Base-by-base conservation (phyloP, 1,140 invertebrate species). In the Heliconius eleuchia region DNA sequence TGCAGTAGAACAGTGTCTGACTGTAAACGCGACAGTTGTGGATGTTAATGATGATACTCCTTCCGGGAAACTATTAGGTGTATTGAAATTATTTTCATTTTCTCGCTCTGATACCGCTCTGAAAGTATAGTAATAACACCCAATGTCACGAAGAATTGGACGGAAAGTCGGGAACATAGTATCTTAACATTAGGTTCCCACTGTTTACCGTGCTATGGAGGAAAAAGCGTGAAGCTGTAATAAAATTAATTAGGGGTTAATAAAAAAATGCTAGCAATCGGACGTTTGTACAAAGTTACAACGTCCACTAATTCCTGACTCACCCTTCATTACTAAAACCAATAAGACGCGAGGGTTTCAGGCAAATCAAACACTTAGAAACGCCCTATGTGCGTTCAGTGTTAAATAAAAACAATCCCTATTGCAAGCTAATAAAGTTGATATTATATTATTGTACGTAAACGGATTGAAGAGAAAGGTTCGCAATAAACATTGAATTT, bases 331-430 rank as follows among this genome's bases (percentile, higher is more conserved):
- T 79, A 86, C 79, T 86, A 91, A 94, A 94, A 91, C 92, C 92
- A 94, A 94, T 94, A 91, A 93, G 91, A 90, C 83, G 89, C 89
- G 88, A 91, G 91, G 88, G 88, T 91, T 90, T 87, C 57, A 83
- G 84, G 80, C 82, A 78, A 79, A 80, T 77, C 46, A 73, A 76
- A 76, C 83, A 78, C 76, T 71, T 4, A 84, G 84, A 85, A 89
- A 91, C 85, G 88, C 84, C 89, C 85, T 91, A 91, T 86, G 78
- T 84, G 55, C 55, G 9, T 70, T 9, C 13, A 11, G 3, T 27
- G 16, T 13, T 42, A 46, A 74, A 13, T 30, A 3, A 86, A 76
- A 83, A 50, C 76, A 34, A 13, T 76, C 85, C 74, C 77, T 87
- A 79, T 34, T 11, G 1, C 11, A 5, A 11, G 0, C 1, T 0